Evolutionary conservation across 2,797 vertebrate genomes (phyloP), one percentile per base, ranked within the genome.

Genomic region (Adelosebastes latens): DNA sequence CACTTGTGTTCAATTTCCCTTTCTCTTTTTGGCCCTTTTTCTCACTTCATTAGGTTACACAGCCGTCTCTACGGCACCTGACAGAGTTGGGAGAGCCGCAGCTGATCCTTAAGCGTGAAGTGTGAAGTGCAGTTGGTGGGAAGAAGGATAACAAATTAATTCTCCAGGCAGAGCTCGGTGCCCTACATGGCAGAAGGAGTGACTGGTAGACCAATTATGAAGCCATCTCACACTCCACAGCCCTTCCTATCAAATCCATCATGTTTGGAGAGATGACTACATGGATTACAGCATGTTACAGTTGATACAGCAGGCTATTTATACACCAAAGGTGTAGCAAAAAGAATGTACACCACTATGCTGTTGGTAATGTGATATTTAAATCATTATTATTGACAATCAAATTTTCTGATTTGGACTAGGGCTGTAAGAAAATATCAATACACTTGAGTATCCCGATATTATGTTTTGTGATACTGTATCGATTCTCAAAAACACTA

Each of bases 91-190:
- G 69, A 84, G 79, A 86, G 85, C 83, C 65, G 78, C 65, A 64
- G 83, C 85, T 88, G 84, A 89, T 90, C 77, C 58, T 72, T 55
- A 55, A 84, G 81, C 56, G 18, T 86, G 67, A 85, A 86, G 82
- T 85, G 86, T 78, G 81, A 88, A 88, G 87, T 82, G 81, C 85
- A 81, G 84, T 82, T 75, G 80, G 87, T 85, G 83, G 80, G 78
- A 77, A 80, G 81, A 80, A 60, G 73, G 72, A 86, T 82, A 89
- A 82, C 86, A 93, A 90, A 91, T 91, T 64, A 86, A 89, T 91
- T 87, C 86, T 90, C 75, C 82, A 86, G 92, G 90, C 79, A 85
- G 82, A 89, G 73, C 70, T 81, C 42, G 62, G 68, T 85, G 85
- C 72, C 81, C 85, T 85, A 80, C 60, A 86, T 89, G 86, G 87